Conservation (phyloP, 2,797 vertebrate species). For the Acanthurus tractus region DNA sequence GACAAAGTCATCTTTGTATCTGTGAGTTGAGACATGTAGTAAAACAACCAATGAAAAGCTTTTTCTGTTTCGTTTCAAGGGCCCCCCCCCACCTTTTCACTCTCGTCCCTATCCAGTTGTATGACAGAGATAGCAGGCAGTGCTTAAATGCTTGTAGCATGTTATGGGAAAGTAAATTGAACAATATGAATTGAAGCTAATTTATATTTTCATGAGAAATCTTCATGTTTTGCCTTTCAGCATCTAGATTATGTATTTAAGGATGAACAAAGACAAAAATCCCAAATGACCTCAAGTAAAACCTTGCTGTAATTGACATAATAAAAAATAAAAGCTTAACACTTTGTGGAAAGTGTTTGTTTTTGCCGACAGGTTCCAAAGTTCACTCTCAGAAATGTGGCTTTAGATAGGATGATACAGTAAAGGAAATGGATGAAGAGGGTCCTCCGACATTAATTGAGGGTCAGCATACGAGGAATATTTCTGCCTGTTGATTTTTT, state of each 20-base stretch:
- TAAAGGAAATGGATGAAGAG: not conserved
- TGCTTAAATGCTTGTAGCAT: constrained; percentile 90
- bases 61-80: constrained; percentile 61
- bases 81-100: constrained; percentile 74
- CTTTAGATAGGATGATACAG: not conserved
- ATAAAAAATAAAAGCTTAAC: constrained; percentile 80
- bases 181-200: constrained; percentile 91
- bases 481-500: not conserved
- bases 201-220: constrained; percentile 92
- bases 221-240: constrained; percentile 90
- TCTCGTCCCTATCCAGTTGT: constrained; percentile 86
- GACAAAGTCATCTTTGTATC: constrained; percentile 38
- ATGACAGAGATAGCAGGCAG: constrained; percentile 84
- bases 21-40: constrained; percentile 34
- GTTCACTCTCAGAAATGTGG: not conserved
- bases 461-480: not conserved
- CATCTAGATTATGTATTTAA: constrained; percentile 84
- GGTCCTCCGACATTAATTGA: not conserved
- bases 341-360: constrained; percentile 66
- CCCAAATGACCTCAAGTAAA: constrained; percentile 83
- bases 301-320: constrained; percentile 85
- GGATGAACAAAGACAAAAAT: constrained; percentile 82
- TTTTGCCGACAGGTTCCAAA: constrained; percentile 8
- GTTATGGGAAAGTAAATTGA: constrained; percentile 83
- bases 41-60: constrained; percentile 80